These are phyloP conservation scores for Orestias chungarensis DNA, from an alignment of 2,797 vertebrate species.

Conservation along the genomic window DNA sequence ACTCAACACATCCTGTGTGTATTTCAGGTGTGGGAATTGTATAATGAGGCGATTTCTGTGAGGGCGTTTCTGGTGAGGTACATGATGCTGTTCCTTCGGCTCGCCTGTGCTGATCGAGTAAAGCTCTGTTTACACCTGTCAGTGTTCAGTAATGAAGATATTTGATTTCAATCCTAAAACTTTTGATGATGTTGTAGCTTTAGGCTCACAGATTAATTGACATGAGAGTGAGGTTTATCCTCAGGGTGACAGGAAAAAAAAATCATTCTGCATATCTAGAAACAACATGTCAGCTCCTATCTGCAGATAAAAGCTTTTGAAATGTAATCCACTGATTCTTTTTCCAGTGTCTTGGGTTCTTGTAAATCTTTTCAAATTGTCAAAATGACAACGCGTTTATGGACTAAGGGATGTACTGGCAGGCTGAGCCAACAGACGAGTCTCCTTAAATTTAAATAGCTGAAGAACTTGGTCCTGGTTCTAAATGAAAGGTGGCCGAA, in stretches of 20 bases:
- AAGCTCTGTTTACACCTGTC: slow-evolving; percentile 14
- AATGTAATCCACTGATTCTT: background rate
- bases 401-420: too few species aligned
- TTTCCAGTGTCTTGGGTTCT: background rate
- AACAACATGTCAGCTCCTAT: background rate
- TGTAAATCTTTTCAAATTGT: too few species aligned
- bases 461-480: too few species aligned
- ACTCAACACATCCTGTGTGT: slow-evolving; percentile 12
- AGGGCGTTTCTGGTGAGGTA: background rate
- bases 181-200: background rate
- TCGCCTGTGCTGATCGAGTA: slow-evolving; percentile 3
- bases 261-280: background rate
- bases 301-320: background rate
- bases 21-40: slow-evolving; percentile 24
- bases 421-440: too few species aligned
- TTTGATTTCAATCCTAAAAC: slow-evolving; percentile 3
- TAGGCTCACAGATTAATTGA: background rate
- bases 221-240: background rate
- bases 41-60: slow-evolving; percentile 36
- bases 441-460: too few species aligned
- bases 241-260: background rate
- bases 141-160: slow-evolving; percentile 11
- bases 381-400: too few species aligned
- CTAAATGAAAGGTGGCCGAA: too few species aligned
- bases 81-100: slow-evolving; percentile 3